A percentile compares a stretch with the other conserved stretches of the same genome.
These are phyloP conservation scores for Alca torda DNA, from an alignment of 2,797 vertebrate genomes.

Conservation along the genomic window DNA sequence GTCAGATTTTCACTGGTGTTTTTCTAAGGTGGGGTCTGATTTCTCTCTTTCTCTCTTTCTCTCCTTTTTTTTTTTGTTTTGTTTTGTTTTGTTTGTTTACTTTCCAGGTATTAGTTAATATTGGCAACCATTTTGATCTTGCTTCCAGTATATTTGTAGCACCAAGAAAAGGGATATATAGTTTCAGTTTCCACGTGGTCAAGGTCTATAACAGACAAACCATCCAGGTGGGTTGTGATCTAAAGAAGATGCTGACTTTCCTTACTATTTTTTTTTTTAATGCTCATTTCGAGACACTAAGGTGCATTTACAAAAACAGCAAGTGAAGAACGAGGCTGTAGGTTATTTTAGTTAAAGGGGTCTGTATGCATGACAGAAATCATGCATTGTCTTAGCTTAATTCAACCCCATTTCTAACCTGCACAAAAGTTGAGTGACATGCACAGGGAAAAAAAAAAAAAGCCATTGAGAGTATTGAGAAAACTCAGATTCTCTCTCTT, in stretches of 20 bases:
- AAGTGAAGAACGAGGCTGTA: neutral
- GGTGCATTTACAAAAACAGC: neutral
- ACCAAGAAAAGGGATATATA: constrained; percentile 97
- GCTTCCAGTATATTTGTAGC: constrained; percentile 97
- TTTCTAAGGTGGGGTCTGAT: neutral
- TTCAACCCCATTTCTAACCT: neutral
- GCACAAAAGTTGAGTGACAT: neutral
- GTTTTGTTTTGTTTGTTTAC: constrained; percentile 40
- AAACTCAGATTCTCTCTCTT: constrained; percentile 56
- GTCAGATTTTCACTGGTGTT: neutral
- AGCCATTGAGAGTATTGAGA: neutral
- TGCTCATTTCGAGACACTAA: neutral
- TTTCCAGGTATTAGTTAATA: constrained; percentile 96
- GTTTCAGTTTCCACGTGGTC: constrained; percentile 99
- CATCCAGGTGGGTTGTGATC: constrained; percentile 89
- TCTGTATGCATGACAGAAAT: neutral
- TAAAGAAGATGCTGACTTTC: neutral
- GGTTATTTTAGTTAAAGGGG: neutral
- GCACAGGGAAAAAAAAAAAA: neutral
- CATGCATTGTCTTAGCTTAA: neutral
- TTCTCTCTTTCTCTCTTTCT: neutral
- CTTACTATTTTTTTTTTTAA: too few species aligned
- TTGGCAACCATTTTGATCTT: constrained; percentile 98
- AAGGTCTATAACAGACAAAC: constrained; percentile 99
- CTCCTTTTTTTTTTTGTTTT: neutral